Percentiles rank a stretch among this genome's conserved stretches.
Conservation (phyloP, 2,888 invertebrate species). For the Smittia aterrima region DNA sequence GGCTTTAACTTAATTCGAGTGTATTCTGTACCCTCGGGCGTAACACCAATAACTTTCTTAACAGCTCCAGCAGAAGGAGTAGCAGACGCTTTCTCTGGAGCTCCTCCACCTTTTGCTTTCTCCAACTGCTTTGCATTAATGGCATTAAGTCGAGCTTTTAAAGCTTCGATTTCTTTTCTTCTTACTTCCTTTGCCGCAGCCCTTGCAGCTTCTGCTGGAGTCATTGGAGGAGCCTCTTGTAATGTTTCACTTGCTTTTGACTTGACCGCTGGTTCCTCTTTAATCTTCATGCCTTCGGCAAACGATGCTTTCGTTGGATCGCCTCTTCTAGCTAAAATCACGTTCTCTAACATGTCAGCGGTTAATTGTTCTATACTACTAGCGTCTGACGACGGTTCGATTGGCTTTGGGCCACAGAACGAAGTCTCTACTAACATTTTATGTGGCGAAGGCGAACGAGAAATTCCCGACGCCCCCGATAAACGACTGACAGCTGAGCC, state of each 20-base stretch:
- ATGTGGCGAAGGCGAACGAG: constrained; percentile 84
- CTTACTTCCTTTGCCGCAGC: constrained; percentile 17
- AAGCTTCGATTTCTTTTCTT: constrained; percentile 35
- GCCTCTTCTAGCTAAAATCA: constrained; percentile 61
- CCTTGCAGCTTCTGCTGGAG: constrained; percentile 43
- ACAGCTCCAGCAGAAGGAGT: neutral
- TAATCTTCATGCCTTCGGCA: constrained; percentile 61
- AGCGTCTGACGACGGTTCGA: constrained; percentile 56
- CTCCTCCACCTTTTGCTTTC: constrained; percentile 7
- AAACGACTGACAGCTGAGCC: constrained; percentile 64
- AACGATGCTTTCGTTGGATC: constrained; percentile 65
- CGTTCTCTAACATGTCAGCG: constrained; percentile 59
- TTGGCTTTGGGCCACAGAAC: constrained; percentile 82
- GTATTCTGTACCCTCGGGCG: constrained; percentile 56
- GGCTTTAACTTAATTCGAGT: constrained; percentile 72
- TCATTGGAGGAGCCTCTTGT: constrained; percentile 29
- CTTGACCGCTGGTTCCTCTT: constrained; percentile 50
- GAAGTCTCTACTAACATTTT: constrained; percentile 87
- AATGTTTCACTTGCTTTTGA: constrained; percentile 38
- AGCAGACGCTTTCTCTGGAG: neutral
- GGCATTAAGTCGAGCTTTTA: constrained; percentile 24
- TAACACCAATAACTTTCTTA: constrained; percentile 50
- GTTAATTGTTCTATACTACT: constrained; percentile 55
- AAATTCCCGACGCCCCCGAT: constrained; percentile 58
- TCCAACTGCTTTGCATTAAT: constrained; percentile 33